A percentile compares a stretch with the other conserved stretches of the same genome.
phyloP scores from a whole-genome alignment of 1,140 invertebrate genomes.

The Heliconius congener region DNA sequence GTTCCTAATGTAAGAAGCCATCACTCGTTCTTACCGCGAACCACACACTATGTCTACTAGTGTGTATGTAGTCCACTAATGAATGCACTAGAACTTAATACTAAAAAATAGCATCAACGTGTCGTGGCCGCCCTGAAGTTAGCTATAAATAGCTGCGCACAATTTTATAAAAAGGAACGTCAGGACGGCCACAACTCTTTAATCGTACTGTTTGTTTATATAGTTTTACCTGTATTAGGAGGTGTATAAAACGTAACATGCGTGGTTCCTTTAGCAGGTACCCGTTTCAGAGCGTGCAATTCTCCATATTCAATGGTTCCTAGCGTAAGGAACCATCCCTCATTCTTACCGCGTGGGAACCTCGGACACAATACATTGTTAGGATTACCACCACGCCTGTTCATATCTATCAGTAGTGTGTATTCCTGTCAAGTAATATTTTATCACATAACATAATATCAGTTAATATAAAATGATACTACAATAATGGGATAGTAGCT shows the following conservation, averaged over 20 bases:
- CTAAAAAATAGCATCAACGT: no score
- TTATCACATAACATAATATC: no score
- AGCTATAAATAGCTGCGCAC: no score
- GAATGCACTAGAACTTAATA: slow-evolving; percentile 52
- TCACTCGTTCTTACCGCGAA: slow-evolving; percentile 95
- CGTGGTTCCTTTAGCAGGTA: slow-evolving; percentile 77
- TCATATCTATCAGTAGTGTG: slow-evolving; percentile 84
- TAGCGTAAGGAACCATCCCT: slow-evolving; percentile 96
- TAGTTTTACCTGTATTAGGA: slow-evolving; percentile 75
- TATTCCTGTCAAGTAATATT: slow-evolving; percentile 83
- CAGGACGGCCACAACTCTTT: no score
- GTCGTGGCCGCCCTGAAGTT: no score
- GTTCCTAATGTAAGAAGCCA: slow-evolving; percentile 96
- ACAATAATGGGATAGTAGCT: no score
- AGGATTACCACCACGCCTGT: slow-evolving; percentile 75
- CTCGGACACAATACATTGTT: slow-evolving; percentile 88
- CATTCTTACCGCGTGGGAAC: slow-evolving; percentile 96
- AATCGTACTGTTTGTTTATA: not conserved
- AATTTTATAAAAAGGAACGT: no score
- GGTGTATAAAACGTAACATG: slow-evolving; percentile 87
- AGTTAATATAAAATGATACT: no score
- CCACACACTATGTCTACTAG: no score
- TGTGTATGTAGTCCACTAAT: no score
- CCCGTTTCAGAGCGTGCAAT: slow-evolving; percentile 93
- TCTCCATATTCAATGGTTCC: slow-evolving; percentile 88